phyloP scores from a whole-genome alignment of 2,113 vertebrate species.

The Cynopterus brachyotis region DNA sequence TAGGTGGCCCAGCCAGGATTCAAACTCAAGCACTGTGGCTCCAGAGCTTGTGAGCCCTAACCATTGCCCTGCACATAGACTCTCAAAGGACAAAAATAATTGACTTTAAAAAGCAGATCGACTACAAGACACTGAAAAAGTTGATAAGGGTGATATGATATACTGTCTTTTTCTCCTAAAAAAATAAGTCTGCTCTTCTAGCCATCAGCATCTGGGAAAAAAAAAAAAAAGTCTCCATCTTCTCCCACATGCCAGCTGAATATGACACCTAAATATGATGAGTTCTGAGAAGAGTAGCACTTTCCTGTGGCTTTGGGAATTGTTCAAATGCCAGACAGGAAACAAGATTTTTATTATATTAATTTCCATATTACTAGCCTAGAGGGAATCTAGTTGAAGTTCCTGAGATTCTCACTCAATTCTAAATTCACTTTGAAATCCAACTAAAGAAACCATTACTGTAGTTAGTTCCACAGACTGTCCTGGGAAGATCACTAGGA shows the following conservation, averaged over 20 bases:
- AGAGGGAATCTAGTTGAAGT: neutral
- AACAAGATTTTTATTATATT: neutral
- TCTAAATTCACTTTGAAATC: conserved; percentile 25
- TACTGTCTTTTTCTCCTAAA: neutral
- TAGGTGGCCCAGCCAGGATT: neutral
- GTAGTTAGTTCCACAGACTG: neutral
- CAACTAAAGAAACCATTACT: neutral
- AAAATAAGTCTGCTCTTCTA: neutral
- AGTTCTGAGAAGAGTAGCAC: neutral
- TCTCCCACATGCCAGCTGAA: neutral
- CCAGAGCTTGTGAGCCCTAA: neutral
- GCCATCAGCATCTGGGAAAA: neutral
- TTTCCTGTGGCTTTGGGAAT: neutral
- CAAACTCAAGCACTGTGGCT: neutral
- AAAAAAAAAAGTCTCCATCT: neutral
- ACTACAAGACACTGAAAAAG: neutral
- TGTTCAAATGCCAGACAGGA: neutral
- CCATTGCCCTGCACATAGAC: too few species aligned
- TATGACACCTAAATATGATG: neutral
- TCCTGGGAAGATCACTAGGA: neutral
- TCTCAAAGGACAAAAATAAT: neutral
- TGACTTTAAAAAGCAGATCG: neutral
- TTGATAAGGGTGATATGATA: neutral
- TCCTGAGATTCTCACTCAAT: neutral
- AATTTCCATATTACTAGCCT: neutral